Conservation (phyloP, 2,113 vertebrate species). For the Symphodus melops region DNA sequence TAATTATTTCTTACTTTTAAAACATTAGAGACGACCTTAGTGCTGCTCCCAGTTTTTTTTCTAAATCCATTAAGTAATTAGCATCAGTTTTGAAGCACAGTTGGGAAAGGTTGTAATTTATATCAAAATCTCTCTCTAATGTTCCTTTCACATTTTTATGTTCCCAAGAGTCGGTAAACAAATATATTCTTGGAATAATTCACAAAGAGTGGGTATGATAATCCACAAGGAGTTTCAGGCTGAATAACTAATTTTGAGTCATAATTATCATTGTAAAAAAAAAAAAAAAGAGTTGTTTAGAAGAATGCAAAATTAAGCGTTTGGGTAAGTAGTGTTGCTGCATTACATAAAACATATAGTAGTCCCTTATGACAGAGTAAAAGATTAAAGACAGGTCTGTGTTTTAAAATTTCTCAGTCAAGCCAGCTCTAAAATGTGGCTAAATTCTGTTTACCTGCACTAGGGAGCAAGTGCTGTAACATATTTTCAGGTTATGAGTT, state of each 20-base stretch:
- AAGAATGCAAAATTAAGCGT: slow-evolving; percentile 52
- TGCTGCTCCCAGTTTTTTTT: slow-evolving; percentile 13
- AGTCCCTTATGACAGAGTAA: not conserved
- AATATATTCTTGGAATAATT: slow-evolving; percentile 69
- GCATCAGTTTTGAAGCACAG: slow-evolving; percentile 46
- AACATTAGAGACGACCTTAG: slow-evolving; percentile 57
- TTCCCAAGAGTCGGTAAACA: slow-evolving; percentile 70
- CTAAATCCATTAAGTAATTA: slow-evolving; percentile 70
- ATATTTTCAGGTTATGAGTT: slow-evolving; percentile 8
- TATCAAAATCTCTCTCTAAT: slow-evolving; percentile 58
- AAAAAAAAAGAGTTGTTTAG: slow-evolving; percentile 57
- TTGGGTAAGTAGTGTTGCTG: slow-evolving; percentile 41
- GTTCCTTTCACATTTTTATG: slow-evolving; percentile 57
- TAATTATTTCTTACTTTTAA: slow-evolving; percentile 45
- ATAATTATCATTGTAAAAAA: slow-evolving; percentile 62
- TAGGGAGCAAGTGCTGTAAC: not conserved
- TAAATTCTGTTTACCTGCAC: slow-evolving; percentile 7
- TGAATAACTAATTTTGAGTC: slow-evolving; percentile 65
- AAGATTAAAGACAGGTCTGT: not conserved
- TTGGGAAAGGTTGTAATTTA: slow-evolving; percentile 56
- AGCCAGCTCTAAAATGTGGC: not conserved
- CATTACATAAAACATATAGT: slow-evolving; percentile 2
- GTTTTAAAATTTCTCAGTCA: slow-evolving; percentile 10
- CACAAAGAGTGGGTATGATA: slow-evolving; percentile 52
- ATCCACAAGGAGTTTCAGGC: slow-evolving; percentile 57